phyloP scores from a whole-genome alignment of 2,888 invertebrate genomes.

The Nycteola revayana region DNA sequence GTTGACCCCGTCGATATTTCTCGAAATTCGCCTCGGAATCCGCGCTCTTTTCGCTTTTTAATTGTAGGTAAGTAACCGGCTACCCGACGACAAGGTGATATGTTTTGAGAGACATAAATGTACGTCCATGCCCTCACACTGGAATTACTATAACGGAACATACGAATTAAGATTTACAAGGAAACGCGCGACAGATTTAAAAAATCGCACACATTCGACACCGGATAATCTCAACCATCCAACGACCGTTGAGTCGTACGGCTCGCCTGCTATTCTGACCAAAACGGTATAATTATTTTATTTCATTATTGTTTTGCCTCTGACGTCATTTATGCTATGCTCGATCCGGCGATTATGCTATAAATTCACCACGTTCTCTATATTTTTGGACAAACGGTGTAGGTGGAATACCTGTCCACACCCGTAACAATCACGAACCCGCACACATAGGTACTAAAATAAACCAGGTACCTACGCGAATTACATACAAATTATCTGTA shows the following conservation, averaged over 20 bases:
- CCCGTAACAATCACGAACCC: slow-evolving; percentile 30
- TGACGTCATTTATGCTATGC: slow-evolving; percentile 31
- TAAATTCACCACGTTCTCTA: slow-evolving; percentile 19
- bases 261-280: slow-evolving; percentile 27
- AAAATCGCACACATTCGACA: slow-evolving; percentile 39
- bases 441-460: slow-evolving; percentile 22
- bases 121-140: slow-evolving; percentile 55
- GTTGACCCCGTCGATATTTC: slow-evolving; percentile 79
- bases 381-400: slow-evolving; percentile 27
- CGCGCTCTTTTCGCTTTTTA: slow-evolving; percentile 79
- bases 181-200: slow-evolving; percentile 55
- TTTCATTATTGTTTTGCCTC: slow-evolving; percentile 11
- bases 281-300: slow-evolving; percentile 22
- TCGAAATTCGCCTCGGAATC: slow-evolving; percentile 77
- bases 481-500: slow-evolving; percentile 27
- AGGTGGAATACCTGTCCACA: slow-evolving; percentile 31
- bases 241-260: slow-evolving; percentile 9
- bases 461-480: slow-evolving; percentile 24
- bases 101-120: slow-evolving; percentile 68
- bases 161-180: slow-evolving; percentile 66
- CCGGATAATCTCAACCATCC: slow-evolving; percentile 35
- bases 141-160: slow-evolving; percentile 73
- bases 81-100: slow-evolving; percentile 74
- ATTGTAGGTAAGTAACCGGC: slow-evolving; percentile 75
- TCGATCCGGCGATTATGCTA: slow-evolving; percentile 19